Evolutionary conservation across 1,140 invertebrate species (phyloP).

Genomic region (Steinernema khuongi): DNA sequence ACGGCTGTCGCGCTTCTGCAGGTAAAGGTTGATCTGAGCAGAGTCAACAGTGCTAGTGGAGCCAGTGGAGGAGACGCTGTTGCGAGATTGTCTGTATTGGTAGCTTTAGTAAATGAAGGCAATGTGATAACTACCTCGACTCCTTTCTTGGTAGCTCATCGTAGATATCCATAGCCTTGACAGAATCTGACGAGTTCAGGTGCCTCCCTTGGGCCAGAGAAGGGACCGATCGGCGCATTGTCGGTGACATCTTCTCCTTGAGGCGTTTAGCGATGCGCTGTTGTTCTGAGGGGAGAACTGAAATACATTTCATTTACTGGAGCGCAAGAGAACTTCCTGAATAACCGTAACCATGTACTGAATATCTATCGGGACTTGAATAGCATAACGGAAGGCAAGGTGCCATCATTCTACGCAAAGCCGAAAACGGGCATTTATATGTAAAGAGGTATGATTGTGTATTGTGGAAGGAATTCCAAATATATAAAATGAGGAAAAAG

Average conservation of each 20-base stretch:
- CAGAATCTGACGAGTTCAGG: not conserved
- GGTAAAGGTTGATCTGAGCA: not conserved
- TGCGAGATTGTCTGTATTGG: not conserved
- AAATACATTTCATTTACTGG: too few relatives aligned
- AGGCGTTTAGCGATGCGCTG: not conserved
- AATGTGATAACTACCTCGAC: not conserved
- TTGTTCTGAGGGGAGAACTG: not conserved
- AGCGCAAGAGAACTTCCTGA: too few relatives aligned
- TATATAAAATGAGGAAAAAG: too few relatives aligned
- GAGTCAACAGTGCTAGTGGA: not conserved
- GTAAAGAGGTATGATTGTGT: too few relatives aligned
- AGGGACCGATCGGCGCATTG: not conserved
- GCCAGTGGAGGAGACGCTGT: not conserved
- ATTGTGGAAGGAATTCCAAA: too few relatives aligned
- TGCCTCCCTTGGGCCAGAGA: not conserved
- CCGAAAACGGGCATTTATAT: too few relatives aligned
- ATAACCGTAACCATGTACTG: too few relatives aligned
- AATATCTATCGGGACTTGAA: too few relatives aligned
- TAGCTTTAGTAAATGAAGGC: not conserved
- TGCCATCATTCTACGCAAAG: too few relatives aligned
- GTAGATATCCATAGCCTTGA: too few relatives aligned
- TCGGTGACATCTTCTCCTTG: not conserved
- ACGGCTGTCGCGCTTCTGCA: not conserved
- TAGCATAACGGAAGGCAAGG: too few relatives aligned
- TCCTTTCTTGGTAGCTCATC: too few relatives aligned